Evolutionary conservation across 1,140 invertebrate species (phyloP).

Genomic region (Megalonaias nervosa): DNA sequence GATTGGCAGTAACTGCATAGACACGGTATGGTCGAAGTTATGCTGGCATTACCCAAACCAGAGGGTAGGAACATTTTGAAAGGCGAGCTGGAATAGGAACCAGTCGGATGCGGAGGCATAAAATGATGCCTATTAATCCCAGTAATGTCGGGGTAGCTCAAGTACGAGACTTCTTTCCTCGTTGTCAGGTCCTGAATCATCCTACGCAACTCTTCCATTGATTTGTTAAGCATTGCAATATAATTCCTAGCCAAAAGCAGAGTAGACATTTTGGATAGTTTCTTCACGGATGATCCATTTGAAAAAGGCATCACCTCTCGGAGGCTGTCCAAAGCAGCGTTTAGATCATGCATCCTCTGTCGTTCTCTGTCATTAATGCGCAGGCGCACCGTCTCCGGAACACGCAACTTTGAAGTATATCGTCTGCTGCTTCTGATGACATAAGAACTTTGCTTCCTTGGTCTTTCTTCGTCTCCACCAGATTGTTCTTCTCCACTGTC

Average conservation of each 20-base stretch:
- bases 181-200: constrained; percentile 39
- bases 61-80: too few species aligned
- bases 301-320: constrained; percentile 57
- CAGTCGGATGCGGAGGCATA: too few species aligned
- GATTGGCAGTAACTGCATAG: too few species aligned
- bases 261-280: constrained; percentile 57
- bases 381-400: constrained; percentile 52
- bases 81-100: too few species aligned
- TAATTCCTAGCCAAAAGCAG: constrained; percentile 53
- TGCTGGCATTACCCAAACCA: too few species aligned
- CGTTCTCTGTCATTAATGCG: constrained; percentile 65
- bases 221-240: constrained; percentile 49
- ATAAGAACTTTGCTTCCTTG: too few species aligned
- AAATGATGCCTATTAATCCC: too few species aligned
- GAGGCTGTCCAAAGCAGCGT: constrained; percentile 64
- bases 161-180: background rate
- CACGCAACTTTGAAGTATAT: constrained; percentile 9
- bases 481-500: too few species aligned
- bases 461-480: too few species aligned
- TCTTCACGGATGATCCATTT: constrained; percentile 47
- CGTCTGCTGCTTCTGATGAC: too few species aligned
- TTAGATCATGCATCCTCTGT: constrained; percentile 69
- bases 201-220: constrained; percentile 42
- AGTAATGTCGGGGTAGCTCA: too few species aligned
- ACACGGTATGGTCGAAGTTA: too few species aligned